Percentiles rank a stretch among this genome's conserved stretches.
These are phyloP conservation scores for Drosophila phalerata DNA, from an alignment of 2,888 invertebrate genomes.

Conservation along the genomic window DNA sequence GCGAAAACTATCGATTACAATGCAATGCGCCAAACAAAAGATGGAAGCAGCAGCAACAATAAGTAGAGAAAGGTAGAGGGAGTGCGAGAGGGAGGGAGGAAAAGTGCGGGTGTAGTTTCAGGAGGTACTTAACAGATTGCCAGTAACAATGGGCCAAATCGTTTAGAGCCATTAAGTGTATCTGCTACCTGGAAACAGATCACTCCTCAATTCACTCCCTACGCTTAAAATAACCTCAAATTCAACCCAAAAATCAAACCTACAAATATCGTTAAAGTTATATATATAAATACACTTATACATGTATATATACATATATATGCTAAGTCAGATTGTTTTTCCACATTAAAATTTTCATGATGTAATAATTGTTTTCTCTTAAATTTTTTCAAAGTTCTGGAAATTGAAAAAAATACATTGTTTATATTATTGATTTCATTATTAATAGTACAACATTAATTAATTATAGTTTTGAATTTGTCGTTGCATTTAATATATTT, in stretches of 20 bases:
- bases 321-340: no score
- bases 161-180: conserved; percentile 65
- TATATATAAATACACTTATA: background rate
- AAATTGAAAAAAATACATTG: no score
- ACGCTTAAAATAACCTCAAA: background rate
- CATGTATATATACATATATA: no score
- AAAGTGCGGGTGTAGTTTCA: conserved; percentile 11
- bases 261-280: background rate
- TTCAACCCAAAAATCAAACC: background rate
- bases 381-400: no score
- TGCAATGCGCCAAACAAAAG: conserved; percentile 35
- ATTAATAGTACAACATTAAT: no score
- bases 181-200: conserved; percentile 51
- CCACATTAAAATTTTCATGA: no score
- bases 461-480: no score
- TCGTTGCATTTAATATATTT: no score
- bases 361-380: no score
- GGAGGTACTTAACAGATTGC: conserved; percentile 36
- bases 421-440: no score
- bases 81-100: background rate
- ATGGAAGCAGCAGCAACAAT: conserved; percentile 3
- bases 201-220: conserved; percentile 35
- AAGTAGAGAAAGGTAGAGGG: background rate
- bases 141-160: conserved; percentile 45
- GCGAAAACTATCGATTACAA: conserved; percentile 76